Conservation (phyloP, 2,113 vertebrate species). For the Amphilophus citrinellus region DNA sequence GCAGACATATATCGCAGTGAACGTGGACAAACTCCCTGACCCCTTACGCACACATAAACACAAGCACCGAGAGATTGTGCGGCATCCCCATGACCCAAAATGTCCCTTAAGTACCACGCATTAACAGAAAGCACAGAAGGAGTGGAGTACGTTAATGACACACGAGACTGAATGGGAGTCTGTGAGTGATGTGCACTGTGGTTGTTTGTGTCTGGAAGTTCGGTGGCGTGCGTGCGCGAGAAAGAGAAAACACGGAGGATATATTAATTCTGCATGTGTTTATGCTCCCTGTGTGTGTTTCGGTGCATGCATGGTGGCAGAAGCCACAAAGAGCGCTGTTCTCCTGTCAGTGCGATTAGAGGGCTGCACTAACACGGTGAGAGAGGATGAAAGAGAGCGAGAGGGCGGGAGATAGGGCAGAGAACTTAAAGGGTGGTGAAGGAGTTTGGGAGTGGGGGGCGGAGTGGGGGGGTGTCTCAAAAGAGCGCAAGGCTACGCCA, state of each 20-base stretch:
- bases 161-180: slow-evolving; percentile 11
- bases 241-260: slow-evolving; percentile 47
- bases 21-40: not conserved
- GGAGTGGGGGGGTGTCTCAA: slow-evolving; percentile 1
- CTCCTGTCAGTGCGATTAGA: slow-evolving; percentile 74
- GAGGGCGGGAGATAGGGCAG: not conserved
- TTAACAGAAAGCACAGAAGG: slow-evolving; percentile 50
- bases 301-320: slow-evolving; percentile 60
- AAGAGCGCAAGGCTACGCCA: slow-evolving; percentile 22
- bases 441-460: not conserved
- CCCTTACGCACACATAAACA: slow-evolving; percentile 15
- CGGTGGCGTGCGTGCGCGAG: slow-evolving; percentile 27
- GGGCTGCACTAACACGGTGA: slow-evolving; percentile 42
- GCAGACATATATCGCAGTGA: slow-evolving; percentile 3
- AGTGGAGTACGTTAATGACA: slow-evolving; percentile 24
- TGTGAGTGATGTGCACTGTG: not conserved
- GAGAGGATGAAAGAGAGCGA: not conserved
- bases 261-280: slow-evolving; percentile 70
- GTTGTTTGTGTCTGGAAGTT: slow-evolving; percentile 29
- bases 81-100: slow-evolving; percentile 66
- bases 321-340: slow-evolving; percentile 60
- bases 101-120: slow-evolving; percentile 51
- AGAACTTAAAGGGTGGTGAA: slow-evolving; percentile 22
- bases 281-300: slow-evolving; percentile 56
- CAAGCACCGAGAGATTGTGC: slow-evolving; percentile 7